Conservation (phyloP, 2,888 invertebrate genomes). For the Tricholauxania praeusta region DNA sequence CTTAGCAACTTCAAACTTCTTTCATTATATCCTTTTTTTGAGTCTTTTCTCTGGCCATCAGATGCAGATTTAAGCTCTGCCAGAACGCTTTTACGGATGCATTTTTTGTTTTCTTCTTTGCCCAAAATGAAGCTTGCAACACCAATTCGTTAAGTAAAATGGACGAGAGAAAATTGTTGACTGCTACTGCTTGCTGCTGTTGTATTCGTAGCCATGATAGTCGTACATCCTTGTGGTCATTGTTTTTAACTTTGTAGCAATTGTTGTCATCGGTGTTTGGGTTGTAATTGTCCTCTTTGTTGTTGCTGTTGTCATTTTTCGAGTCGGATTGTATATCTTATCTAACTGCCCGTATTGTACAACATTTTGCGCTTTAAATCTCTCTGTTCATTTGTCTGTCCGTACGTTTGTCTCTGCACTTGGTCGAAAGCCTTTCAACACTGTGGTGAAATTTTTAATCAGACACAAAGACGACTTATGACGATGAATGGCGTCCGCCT, state of each 20-base stretch:
- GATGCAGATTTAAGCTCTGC: constrained; percentile 26
- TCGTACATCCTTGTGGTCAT: constrained; percentile 21
- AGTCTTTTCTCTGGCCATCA: constrained; percentile 1
- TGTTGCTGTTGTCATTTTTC: not conserved
- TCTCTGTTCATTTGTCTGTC: constrained; percentile 7
- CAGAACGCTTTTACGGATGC: not conserved
- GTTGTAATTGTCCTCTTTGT: not conserved
- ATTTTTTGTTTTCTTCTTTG: not conserved
- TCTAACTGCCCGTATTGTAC: constrained; percentile 24
- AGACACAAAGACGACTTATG: constrained; percentile 43
- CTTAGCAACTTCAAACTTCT: constrained; percentile 1
- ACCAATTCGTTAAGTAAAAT: no score
- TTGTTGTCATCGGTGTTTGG: constrained; percentile 18
- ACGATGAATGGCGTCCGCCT: constrained; percentile 39
- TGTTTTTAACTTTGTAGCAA: constrained; percentile 36
- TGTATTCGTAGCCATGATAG: no score
- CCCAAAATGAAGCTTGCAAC: not conserved
- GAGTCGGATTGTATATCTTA: constrained; percentile 26
- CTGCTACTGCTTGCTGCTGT: no score
- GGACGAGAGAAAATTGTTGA: no score
- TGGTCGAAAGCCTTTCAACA: constrained; percentile 20
- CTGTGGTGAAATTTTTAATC: constrained; percentile 40
- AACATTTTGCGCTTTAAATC: not conserved
- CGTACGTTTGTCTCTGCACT: constrained; percentile 5
- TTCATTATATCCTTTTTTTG: not conserved